Base-by-base conservation (phyloP, 2,113 vertebrate genomes). In the Synchiropus splendidus region DNA sequence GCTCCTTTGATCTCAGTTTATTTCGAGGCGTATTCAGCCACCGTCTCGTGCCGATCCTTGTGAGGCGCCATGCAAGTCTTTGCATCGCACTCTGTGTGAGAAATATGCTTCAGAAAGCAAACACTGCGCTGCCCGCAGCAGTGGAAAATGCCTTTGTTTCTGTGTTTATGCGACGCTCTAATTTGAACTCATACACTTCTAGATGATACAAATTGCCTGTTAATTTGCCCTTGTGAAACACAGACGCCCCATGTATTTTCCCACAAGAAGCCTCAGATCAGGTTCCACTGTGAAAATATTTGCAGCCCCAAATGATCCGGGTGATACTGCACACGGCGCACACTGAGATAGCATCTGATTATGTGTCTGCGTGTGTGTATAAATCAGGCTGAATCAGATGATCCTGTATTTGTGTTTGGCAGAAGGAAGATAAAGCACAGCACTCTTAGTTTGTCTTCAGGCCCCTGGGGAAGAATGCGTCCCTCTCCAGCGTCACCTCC, bases 401-500 rank as follows among this genome's bases (percentile, higher is more conserved):
- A 10, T 18, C 18, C 2, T 31, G 44, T 57, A 53, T 59, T 55
- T n/a, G 5, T 16, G 39, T 16, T 12, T 16, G 49, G 51, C 43
- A 39, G 45, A 42, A 36, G 54, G 43, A 42, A 16, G 51, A 49
- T 36, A 31, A 18, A 54, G 57, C 18, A 9, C 46, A 70, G 42
- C 45, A 51, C 48, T 53, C 47, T 36, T 6, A 21, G 16, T 48
- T 45, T 36, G 45, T 47, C 63, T 58, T 58, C 54, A 16, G 58
- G 55, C 51, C 45, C 33, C 60, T 21, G 4, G 60, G 39, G 64
- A 70, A 49, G 58, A 79, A 65, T 68, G 59, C 2, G 68, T 66
- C 68, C 55, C 42, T 39, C 63, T 51, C 45, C 51, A 76, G 54
- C 41, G 59, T 70, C 75, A 65, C 55, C 70, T 63, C 78, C 61